These are phyloP conservation scores for Sciurus niger DNA, from an alignment of 2,113 vertebrate species.

Conservation along the genomic window DNA sequence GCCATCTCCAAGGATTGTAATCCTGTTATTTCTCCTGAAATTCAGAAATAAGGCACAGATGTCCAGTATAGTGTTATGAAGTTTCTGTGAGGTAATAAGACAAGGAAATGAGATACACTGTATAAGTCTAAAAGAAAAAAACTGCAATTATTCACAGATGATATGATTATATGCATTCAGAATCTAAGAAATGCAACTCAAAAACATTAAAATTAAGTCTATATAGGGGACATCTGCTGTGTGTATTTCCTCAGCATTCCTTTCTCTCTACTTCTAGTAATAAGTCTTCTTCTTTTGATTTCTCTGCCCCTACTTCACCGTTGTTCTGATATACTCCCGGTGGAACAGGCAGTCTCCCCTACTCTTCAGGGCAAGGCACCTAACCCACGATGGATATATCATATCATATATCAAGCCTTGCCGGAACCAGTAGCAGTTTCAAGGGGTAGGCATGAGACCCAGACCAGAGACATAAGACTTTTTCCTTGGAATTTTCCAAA, in stretches of 20 bases:
- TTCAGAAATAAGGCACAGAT: constrained; percentile 24
- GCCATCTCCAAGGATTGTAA: neutral
- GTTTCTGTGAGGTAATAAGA: constrained; percentile 30
- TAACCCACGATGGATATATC: neutral
- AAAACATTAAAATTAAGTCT: constrained; percentile 9
- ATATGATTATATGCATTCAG: constrained; percentile 27
- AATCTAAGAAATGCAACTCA: constrained; percentile 49
- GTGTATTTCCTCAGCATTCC: constrained; percentile 38
- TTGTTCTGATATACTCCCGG: neutral
- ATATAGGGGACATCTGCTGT: constrained; percentile 2
- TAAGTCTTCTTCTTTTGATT: constrained; percentile 21
- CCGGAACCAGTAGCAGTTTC: neutral
- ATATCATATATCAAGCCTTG: neutral
- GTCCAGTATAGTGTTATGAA: neutral
- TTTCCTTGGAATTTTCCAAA: constrained; percentile 28
- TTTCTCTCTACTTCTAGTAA: constrained; percentile 1
- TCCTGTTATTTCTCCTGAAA: neutral
- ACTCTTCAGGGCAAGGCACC: neutral
- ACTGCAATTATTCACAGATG: constrained; percentile 44
- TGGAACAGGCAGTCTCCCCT: neutral
- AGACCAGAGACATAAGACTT: constrained; percentile 22
- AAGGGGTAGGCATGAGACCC: neutral
- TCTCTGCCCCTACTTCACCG: neutral
- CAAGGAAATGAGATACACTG: neutral
- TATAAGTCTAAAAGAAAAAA: constrained; percentile 18